Base-by-base conservation (phyloP, 1,140 invertebrate species). In the Maniola jurtina region DNA sequence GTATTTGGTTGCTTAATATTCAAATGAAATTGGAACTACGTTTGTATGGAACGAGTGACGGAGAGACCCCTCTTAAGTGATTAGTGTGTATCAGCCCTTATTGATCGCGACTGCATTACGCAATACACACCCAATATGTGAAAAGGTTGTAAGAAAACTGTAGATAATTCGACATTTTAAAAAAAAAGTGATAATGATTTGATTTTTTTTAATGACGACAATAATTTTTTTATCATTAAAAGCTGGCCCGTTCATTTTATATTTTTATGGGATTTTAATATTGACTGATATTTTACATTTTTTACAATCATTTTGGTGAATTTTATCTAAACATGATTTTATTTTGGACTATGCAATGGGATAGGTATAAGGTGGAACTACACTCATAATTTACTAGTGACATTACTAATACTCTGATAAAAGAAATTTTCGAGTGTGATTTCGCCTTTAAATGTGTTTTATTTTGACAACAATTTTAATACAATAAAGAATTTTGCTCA, bases 211-310 rank as follows among this genome's bases (percentile, higher is more conserved):
- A 59, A 65, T 65, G 56, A 54, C 52, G 45, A 60, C 47, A 65
- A 60, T 60, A 38, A 61, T 25, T 25, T 6, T 2, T 52, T 52
- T 45, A 36, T 47, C 57, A 48, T 25, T n/a, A 52, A 60, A 64
- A 55, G 63, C 63, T 64, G 63, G 63, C 36, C 57, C 47, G 35
- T 64, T 64, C 34, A 36, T 59, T 59, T 60, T 25, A 25, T 25
- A 25, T 25, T 25, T 25, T 25, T 2, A 25, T 25, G 25, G 6
- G 48, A 8, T 45, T 11, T 45, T 45, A 11, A 45, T 13, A 52
- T 52, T 48, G 64, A 65, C 57, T 65, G 64, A 65, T 40, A 9
- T 65, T 64, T 64, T 64, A 11, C 47, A 64, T 16, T 48, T 59
- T 64, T 48, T 33, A 52, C 61, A 7, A 11, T 50, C 14, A 52